Evolutionary conservation across 1,140 invertebrate genomes (phyloP), one percentile per base, ranked within the genome.

Genomic region (Drosophila bocki): DNA sequence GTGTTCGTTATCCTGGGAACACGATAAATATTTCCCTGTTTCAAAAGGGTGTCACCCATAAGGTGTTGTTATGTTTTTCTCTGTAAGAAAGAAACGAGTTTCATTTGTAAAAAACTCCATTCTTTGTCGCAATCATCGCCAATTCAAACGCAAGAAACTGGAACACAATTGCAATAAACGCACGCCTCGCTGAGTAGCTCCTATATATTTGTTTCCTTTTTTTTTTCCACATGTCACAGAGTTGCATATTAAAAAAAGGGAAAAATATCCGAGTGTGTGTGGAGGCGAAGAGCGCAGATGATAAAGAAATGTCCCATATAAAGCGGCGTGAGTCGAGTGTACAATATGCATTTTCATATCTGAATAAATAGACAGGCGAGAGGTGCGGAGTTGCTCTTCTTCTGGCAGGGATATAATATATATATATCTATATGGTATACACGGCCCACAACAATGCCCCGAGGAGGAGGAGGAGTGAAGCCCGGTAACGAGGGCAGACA

Each of bases 261-360:
- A 45, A 45, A 74, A 50, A 37, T 47, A 19, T 54, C 53, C 33
- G 13, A 51, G 26, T 29, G n/a, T 48, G 13, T 29, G 13, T 50
- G 19, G 26, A 58, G 47, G 22, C 19, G 22, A 22, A 47, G 61
- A 54, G 51, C 22, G 51, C 17, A 29, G 39, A 70, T 54, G 75
- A 80, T 69, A 85, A 79, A 69, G 74, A 71, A 82, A 72, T 82
- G 83, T 86, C 60, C 71, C 74, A 85, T 74, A 80, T 84, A 84
- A 57, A 77, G 68, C 65, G 50, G 72, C 58, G 78, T 50, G 65
- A 79, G 79, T 82, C 75, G 83, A 77, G 83, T 82, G 80, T 87
- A 83, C 80, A 87, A 80, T 80, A 88, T 87, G 80, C 84, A 87
- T 87, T 87, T 83, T 83, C 76, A 87, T 87, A 80, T 63, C 67